Conservation (phyloP, 1,140 invertebrate genomes). For the Drosophila tristis region DNA sequence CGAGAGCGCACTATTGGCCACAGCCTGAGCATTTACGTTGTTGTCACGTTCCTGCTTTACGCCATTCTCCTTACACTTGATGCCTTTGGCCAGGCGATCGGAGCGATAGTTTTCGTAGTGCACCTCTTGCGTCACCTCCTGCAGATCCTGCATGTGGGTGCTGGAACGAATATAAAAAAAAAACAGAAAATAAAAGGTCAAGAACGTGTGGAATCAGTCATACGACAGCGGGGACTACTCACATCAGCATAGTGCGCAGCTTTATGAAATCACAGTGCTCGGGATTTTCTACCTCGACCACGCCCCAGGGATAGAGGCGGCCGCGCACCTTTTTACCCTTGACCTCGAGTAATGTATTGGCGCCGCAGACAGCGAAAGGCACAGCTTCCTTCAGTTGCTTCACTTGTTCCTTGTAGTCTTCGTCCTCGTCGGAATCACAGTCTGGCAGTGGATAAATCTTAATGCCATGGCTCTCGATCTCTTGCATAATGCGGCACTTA, state of each 20-base stretch:
- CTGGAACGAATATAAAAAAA: conserved; percentile 79
- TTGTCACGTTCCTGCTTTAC: conserved; percentile 70
- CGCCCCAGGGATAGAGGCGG: conserved; percentile 98
- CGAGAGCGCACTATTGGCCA: conserved; percentile 83
- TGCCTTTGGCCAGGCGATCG: conserved; percentile 92
- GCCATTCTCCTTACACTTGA: conserved; percentile 85
- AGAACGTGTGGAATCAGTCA: too few relatives aligned
- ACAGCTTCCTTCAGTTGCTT: conserved; percentile 95
- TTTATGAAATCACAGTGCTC: conserved; percentile 99
- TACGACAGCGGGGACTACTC: conserved; percentile 51
- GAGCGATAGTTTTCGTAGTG: conserved; percentile 98
- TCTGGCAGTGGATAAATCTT: conserved; percentile 98
- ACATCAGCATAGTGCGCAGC: conserved; percentile 98
- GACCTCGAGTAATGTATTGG: conserved; percentile 95
- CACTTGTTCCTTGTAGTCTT: conserved; percentile 97
- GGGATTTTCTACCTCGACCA: conserved; percentile 99
- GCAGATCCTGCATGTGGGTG: conserved; percentile 97
- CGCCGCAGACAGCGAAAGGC: conserved; percentile 99
- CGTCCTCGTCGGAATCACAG: conserved; percentile 97
- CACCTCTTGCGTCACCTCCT: conserved; percentile 97
- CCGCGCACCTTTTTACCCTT: conserved; percentile 95
- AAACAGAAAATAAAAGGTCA: neutral
- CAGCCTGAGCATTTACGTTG: conserved; percentile 43
- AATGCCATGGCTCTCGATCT: conserved; percentile 92
- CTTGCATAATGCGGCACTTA: conserved; percentile 94